Evolutionary conservation across 2,797 vertebrate species (phyloP).

Genomic region (Mormyrus hasselquistii): DNA sequence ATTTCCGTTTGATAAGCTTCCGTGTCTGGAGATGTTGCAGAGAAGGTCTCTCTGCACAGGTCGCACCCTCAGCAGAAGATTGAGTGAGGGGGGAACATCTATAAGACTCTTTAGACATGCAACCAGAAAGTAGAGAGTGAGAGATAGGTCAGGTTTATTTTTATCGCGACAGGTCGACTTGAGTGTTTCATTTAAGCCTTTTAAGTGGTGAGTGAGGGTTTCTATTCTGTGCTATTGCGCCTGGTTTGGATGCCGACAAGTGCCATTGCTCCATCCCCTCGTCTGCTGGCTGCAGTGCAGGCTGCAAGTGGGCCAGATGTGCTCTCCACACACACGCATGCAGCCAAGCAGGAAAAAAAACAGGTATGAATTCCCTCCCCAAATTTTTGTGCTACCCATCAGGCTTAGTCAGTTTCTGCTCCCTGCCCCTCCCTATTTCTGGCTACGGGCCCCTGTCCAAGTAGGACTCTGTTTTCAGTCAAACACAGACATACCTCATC

Average conservation of each 20-base stretch:
- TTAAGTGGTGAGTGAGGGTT: conserved; percentile 24
- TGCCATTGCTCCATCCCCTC: background rate
- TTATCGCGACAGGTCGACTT: conserved; percentile 31
- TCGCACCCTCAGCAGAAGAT: background rate
- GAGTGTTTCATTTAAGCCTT: conserved; percentile 32
- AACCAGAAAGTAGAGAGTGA: conserved; percentile 31
- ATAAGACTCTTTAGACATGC: background rate
- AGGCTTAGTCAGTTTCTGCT: background rate
- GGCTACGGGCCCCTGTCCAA: background rate
- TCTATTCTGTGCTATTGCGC: background rate
- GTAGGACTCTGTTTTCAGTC: background rate
- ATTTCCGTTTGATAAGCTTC: background rate
- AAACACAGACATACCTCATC: background rate
- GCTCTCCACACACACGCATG: background rate
- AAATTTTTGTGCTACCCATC: background rate
- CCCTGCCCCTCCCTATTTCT: background rate
- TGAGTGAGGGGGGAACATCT: background rate
- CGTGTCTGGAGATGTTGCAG: background rate
- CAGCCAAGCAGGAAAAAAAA: background rate
- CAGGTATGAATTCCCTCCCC: background rate
- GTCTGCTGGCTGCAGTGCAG: background rate
- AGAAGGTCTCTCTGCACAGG: background rate
- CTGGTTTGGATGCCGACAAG: conserved; percentile 26
- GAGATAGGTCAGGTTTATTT: conserved; percentile 45
- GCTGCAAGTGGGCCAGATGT: background rate